A percentile compares a stretch with the other conserved stretches of the same genome.
These are phyloP conservation scores for Sebastes steindachneri DNA, from an alignment of 2,797 vertebrate genomes.

Conservation along the genomic window DNA sequence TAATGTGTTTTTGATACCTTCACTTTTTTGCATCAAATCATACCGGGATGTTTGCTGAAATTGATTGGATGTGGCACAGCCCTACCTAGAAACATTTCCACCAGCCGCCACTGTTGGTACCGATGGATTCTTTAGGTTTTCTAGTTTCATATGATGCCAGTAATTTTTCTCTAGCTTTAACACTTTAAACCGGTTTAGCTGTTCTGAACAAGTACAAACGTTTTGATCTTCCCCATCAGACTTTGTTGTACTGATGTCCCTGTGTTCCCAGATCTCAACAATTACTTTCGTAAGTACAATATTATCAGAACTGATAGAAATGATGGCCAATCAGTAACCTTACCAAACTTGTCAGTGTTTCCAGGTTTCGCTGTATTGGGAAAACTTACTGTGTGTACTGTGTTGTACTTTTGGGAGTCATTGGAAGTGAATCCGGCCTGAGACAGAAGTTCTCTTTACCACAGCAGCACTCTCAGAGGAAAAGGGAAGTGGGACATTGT, in stretches of 20 bases:
- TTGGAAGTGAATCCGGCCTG: conserved; percentile 1
- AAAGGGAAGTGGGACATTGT: conserved; percentile 34
- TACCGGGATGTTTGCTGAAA: too few species aligned
- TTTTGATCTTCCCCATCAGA: neutral
- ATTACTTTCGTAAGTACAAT: neutral
- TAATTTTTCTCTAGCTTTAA: too few species aligned
- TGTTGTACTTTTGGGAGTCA: neutral
- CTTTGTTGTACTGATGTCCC: neutral
- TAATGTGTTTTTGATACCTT: too few species aligned
- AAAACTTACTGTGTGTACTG: neutral
- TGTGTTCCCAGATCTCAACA: neutral
- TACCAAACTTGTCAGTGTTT: neutral
- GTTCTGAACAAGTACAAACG: too few species aligned
- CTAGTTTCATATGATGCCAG: too few species aligned
- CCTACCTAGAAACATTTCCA: too few species aligned
- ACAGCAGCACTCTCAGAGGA: conserved; percentile 26
- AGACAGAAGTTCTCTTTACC: conserved; percentile 21
- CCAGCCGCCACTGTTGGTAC: too few species aligned
- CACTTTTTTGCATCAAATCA: too few species aligned
- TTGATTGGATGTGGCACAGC: too few species aligned
- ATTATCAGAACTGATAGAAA: neutral
- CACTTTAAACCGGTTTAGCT: too few species aligned
- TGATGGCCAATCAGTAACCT: neutral
- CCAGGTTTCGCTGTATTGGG: neutral
- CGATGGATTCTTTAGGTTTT: too few species aligned